Percentiles rank a stretch among this genome's conserved stretches.
Evolutionary conservation across 35 echinoderm and acorn worm species (phyloP).

Genomic region (Antedon bifida): DNA sequence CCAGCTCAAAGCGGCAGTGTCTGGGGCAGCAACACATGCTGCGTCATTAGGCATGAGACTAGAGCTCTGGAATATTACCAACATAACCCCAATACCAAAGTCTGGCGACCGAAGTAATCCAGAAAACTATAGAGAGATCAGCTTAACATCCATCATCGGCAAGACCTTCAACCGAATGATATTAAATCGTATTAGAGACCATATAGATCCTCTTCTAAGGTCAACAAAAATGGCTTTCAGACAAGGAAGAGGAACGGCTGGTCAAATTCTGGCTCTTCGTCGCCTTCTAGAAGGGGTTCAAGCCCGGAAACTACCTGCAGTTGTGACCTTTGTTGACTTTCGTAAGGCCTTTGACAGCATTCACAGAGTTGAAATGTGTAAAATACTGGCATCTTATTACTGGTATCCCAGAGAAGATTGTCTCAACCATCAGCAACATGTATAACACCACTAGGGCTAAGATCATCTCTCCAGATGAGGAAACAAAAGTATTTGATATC

Average conservation of each 20-base stretch:
- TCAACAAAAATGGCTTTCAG: neutral
- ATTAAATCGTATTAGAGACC: neutral
- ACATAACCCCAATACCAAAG: neutral
- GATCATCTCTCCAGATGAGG: too few species aligned
- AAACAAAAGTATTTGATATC: too few species aligned
- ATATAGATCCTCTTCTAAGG: neutral
- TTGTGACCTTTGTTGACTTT: too few species aligned
- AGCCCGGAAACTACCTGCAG: neutral
- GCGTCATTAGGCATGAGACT: neutral
- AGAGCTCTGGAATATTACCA: neutral
- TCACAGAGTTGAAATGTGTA: too few species aligned
- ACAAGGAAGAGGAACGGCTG: neutral
- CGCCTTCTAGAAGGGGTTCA: neutral
- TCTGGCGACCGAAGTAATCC: neutral
- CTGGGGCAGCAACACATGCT: neutral
- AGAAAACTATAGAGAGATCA: neutral
- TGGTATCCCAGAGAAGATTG: too few species aligned
- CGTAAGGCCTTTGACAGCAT: too few species aligned
- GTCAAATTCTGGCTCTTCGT: slow-evolving; percentile 1
- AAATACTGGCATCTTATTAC: too few species aligned
- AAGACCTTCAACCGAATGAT: neutral
- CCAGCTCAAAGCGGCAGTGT: too few species aligned
- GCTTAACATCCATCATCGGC: neutral
- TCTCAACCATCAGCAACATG: too few species aligned
- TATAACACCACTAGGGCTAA: too few species aligned